Conservation (phyloP, 1,140 invertebrate genomes). For the Choristoneura fumiferana region DNA sequence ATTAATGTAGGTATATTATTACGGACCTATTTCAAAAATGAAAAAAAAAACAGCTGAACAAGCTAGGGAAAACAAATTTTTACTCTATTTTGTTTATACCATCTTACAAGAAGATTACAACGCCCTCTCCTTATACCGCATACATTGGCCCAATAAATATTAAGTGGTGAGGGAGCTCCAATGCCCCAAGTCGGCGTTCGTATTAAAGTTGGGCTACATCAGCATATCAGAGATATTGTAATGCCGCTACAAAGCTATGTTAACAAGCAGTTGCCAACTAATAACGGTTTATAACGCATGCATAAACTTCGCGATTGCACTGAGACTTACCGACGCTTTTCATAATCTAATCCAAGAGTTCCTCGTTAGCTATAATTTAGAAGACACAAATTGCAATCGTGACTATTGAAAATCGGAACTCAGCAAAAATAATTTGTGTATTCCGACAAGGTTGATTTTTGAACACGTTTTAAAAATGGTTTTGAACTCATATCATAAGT, state of each 20-base stretch:
- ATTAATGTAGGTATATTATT: neutral
- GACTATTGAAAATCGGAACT: constrained; percentile 11
- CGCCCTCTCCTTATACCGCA: neutral
- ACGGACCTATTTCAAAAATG: neutral
- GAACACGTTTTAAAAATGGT: too few species aligned
- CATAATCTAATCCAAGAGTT: constrained; percentile 8
- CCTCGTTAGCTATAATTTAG: constrained; percentile 4
- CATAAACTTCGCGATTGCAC: constrained; percentile 42
- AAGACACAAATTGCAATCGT: neutral
- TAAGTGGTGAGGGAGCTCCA: constrained; percentile 1
- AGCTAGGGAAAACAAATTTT: neutral
- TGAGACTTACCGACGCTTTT: constrained; percentile 16
- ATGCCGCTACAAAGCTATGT: constrained; percentile 51
- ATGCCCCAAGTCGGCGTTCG: constrained; percentile 3
- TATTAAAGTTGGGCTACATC: constrained; percentile 28
- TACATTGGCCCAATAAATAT: constrained; percentile 15
- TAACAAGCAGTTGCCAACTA: constrained; percentile 47
- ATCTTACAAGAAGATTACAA: constrained; percentile 9
- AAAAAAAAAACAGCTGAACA: neutral
- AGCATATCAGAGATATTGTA: constrained; percentile 59
- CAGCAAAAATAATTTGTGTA: too few species aligned
- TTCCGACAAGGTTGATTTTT: too few species aligned
- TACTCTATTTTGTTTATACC: constrained; percentile 3
- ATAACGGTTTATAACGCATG: constrained; percentile 60
- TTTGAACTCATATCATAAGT: too few species aligned